Percentiles rank a stretch among this genome's conserved stretches.
phyloP scores from a whole-genome alignment of 2,113 vertebrate genomes.

The Plestiodon gilberti region DNA sequence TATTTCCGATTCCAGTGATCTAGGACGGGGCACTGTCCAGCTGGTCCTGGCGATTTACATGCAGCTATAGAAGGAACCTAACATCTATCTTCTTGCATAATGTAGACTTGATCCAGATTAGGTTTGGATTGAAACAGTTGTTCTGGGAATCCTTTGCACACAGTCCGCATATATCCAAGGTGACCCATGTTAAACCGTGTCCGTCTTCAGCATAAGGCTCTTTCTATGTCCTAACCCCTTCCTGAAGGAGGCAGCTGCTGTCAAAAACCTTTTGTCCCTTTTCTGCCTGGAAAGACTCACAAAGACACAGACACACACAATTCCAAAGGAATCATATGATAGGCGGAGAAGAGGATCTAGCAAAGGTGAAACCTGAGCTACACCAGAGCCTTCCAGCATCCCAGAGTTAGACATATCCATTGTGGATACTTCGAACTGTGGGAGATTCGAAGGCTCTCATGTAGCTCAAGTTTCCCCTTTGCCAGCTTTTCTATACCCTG shows the following conservation, averaged over 20 bases:
- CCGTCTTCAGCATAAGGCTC: neutral
- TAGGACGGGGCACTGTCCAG: conserved; percentile 55
- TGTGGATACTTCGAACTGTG: conserved; percentile 51
- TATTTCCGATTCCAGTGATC: conserved; percentile 73
- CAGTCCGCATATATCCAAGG: neutral
- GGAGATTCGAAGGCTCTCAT: conserved; percentile 41
- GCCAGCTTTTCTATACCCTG: conserved; percentile 59
- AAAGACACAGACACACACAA: conserved; percentile 16
- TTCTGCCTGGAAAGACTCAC: conserved; percentile 39
- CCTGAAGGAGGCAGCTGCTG: conserved; percentile 34
- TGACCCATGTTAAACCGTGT: conserved; percentile 33
- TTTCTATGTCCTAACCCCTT: conserved; percentile 9
- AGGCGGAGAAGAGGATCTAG: conserved; percentile 40
- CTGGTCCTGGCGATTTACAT: conserved; percentile 57
- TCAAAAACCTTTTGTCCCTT: conserved; percentile 20
- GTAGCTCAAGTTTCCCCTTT: conserved; percentile 69
- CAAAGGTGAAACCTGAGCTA: conserved; percentile 1
- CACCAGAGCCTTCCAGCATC: neutral
- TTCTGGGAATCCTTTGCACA: conserved; percentile 42
- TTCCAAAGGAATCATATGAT: conserved; percentile 58
- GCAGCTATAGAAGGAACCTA: conserved; percentile 61
- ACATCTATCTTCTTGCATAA: conserved; percentile 49
- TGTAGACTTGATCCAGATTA: conserved; percentile 55
- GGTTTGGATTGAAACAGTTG: conserved; percentile 56
- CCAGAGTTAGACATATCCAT: conserved; percentile 9